Evolutionary conservation across 2,113 vertebrate species (phyloP).

Genomic region (Indicator indicator): DNA sequence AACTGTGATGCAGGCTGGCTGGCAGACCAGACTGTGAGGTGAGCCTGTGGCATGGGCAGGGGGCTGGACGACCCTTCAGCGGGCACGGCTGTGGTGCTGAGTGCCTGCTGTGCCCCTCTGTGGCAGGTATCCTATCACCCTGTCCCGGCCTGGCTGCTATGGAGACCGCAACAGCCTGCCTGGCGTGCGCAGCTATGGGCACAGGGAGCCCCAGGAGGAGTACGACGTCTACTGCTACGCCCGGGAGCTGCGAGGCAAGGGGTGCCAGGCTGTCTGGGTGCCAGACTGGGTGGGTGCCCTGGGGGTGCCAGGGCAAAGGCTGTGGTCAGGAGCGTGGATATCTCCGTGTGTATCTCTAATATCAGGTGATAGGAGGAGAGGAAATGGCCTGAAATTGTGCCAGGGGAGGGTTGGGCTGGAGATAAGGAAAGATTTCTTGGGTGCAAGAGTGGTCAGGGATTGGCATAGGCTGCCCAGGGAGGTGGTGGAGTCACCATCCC

Average conservation of each 20-base stretch:
- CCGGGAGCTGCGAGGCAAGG: constrained; percentile 84
- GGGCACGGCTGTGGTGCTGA: rapidly evolving
- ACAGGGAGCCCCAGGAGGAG: constrained; percentile 80
- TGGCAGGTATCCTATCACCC: constrained; percentile 92
- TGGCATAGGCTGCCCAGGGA: too few relatives aligned
- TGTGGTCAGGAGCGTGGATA: rapidly evolving
- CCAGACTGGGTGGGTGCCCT: rapidly evolving
- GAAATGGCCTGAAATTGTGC: too few relatives aligned
- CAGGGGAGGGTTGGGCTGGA: too few relatives aligned
- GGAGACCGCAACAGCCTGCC: constrained; percentile 93
- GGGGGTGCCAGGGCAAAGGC: rapidly evolving
- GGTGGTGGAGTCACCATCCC: too few relatives aligned
- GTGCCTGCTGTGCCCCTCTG: background rate
- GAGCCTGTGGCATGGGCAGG: background rate
- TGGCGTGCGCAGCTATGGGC: constrained; percentile 93
- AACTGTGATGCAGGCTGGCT: constrained; percentile 98
- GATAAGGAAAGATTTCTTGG: too few relatives aligned
- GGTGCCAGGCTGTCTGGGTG: background rate
- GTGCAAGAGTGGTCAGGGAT: too few relatives aligned
- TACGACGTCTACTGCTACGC: constrained; percentile 97
- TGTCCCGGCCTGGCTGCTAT: constrained; percentile 93
- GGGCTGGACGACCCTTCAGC: rapidly evolving
- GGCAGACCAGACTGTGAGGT: constrained; percentile 92
- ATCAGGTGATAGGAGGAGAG: too few relatives aligned
- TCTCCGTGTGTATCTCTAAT: background rate